A percentile compares a stretch with the other conserved stretches of the same genome.
These are phyloP conservation scores for Hylaeus volcanicus DNA, from an alignment of 1,140 invertebrate species.

Conservation along the genomic window DNA sequence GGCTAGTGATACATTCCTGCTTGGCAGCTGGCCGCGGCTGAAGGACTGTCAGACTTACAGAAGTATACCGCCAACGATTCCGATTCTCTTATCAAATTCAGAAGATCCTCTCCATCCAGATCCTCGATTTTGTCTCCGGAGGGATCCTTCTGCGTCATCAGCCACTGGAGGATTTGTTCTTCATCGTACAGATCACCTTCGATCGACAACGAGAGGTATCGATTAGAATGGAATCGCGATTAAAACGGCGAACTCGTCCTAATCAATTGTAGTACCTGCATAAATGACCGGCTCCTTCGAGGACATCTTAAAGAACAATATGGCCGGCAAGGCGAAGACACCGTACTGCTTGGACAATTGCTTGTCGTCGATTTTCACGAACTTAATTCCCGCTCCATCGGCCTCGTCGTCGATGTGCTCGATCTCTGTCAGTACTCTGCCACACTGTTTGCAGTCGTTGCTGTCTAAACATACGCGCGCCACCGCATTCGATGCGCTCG, in stretches of 20 bases:
- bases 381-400: conserved; percentile 95
- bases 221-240: background rate
- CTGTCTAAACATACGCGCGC: conserved; percentile 86
- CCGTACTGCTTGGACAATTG: conserved; percentile 92
- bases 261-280: conserved; percentile 84
- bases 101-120: conserved; percentile 90
- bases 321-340: conserved; percentile 93
- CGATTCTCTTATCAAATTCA: conserved; percentile 89
- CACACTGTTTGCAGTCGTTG: conserved; percentile 96
- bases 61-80: conserved; percentile 94
- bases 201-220: conserved; percentile 25
- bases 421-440: conserved; percentile 91
- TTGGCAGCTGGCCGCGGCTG: conserved; percentile 50
- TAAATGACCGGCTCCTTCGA: conserved; percentile 96
- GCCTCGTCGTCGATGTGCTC: conserved; percentile 97
- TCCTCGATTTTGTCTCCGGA: conserved; percentile 94
- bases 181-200: conserved; percentile 94
- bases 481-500: conserved; percentile 40
- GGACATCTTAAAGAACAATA: conserved; percentile 93
- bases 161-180: conserved; percentile 93
- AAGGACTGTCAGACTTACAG: conserved; percentile 86
- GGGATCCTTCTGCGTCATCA: conserved; percentile 94
- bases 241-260: background rate
- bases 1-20: conserved; percentile 67
- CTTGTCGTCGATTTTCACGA: conserved; percentile 95